phyloP scores from a whole-genome alignment of 2,888 invertebrate genomes.

The Harmothoe impar region DNA sequence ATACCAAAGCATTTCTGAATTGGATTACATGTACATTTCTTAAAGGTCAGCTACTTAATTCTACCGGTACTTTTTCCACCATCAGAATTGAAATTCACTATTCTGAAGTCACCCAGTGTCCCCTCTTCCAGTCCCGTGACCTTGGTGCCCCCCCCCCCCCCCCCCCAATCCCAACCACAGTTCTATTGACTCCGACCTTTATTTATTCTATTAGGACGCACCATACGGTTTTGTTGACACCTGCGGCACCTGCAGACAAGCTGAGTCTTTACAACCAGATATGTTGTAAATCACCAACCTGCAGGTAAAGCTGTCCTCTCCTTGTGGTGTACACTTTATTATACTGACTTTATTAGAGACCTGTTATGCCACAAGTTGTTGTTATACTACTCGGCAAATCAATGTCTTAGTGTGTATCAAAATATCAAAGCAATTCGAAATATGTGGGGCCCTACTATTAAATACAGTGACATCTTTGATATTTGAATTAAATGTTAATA shows the following conservation, averaged over 20 bases:
- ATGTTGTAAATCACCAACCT: background rate
- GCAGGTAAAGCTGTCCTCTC: background rate
- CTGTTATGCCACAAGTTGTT: background rate
- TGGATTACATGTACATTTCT: background rate
- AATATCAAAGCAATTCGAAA: background rate
- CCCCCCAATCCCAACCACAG: background rate
- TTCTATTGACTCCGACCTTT: background rate
- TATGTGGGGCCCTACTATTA: background rate
- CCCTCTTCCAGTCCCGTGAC: background rate
- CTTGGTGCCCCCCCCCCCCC: background rate
- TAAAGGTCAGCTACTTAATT: background rate
- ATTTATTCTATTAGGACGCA: background rate
- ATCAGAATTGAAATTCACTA: background rate
- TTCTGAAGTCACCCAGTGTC: background rate
- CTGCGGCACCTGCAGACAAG: slow-evolving; percentile 13
- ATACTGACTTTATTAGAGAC: background rate
- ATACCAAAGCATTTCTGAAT: background rate
- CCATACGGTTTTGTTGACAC: background rate
- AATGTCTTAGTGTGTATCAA: background rate
- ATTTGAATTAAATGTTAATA: no score
- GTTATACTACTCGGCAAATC: background rate
- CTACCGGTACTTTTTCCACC: background rate
- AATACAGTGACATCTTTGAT: background rate
- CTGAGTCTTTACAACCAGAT: no score
- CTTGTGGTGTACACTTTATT: background rate